Base-by-base conservation (phyloP, 2,797 vertebrate genomes). In the Anas bernieri region DNA sequence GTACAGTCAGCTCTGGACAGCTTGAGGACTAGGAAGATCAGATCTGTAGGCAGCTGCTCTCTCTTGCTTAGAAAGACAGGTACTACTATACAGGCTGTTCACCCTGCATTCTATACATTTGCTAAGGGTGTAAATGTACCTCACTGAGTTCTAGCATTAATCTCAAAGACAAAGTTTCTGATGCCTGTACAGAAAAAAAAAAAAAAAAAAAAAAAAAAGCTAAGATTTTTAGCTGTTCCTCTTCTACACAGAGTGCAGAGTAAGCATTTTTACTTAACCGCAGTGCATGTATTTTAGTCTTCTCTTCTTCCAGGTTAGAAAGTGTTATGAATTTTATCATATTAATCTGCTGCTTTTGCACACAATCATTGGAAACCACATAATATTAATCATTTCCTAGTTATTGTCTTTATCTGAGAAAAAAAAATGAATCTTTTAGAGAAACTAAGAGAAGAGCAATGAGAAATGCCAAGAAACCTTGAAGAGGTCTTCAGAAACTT, bases 1-100 rank as follows among this genome's bases (percentile, higher is more conserved):
- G 20, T 13, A 14, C 2, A 7, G 10, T 21, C 0, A 0, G 30
- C 31, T 79, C 61, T 35, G 6, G 37, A 48, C 3, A 25, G 5
- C 12, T 13, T 2, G 2, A 28, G 17, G 35, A 52, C 33, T 26
- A 46, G 50, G 64, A 56, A 46, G n/a, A 56, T 61, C 26, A 72
- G 50, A 62, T 50, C 30, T 9, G 4, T 28, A 43, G 48, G 31
- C 15, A 23, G 41, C 12, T 80, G 23, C 5, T 62, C 6, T 61
- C 33, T 67, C n/a, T 37, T 54, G 10, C 37, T 81, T 61, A 26
- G 26, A 85, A 73, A 77, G 9, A 18, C 12, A 45, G 26, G 28
- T 43, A 4, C 7, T 17, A 23, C 4, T 31, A 25, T 25, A 50
- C 22, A 52, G 50, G 17, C 4, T 64, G 7, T 78, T 37, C 45